Percentiles rank a stretch among this genome's conserved stretches.
These are phyloP conservation scores for Paedocypris sp. DNA, from an alignment of 2,113 vertebrate species.

Conservation along the genomic window DNA sequence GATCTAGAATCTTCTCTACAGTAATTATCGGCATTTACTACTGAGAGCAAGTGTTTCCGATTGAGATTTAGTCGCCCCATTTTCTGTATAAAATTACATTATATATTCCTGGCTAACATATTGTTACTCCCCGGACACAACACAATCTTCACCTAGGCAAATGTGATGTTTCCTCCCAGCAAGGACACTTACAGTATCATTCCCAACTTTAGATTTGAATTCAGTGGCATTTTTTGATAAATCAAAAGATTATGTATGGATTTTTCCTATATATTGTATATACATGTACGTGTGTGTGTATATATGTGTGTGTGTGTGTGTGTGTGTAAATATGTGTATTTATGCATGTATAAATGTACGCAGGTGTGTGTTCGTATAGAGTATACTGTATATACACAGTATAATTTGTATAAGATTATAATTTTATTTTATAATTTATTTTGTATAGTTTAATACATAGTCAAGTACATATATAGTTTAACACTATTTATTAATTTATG, in stretches of 20 bases:
- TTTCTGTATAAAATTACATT: slow-evolving; percentile 15
- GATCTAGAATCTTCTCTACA: slow-evolving; percentile 9
- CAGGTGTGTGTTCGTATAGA: too few species aligned
- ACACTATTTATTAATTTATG: too few species aligned
- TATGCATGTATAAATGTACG: too few species aligned
- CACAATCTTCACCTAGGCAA: slow-evolving; percentile 6
- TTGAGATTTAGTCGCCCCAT: slow-evolving; percentile 12
- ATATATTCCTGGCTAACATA: slow-evolving; percentile 14
- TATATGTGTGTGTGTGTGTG: too few species aligned
- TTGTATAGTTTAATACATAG: too few species aligned
- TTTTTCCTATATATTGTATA: neutral
- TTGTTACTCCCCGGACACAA: neutral
- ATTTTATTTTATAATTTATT: too few species aligned
- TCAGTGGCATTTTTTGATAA: neutral
- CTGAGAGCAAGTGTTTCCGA: slow-evolving; percentile 21
- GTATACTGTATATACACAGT: too few species aligned
- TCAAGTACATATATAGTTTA: too few species aligned
- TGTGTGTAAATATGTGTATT: too few species aligned
- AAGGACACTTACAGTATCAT: neutral
- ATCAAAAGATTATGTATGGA: neutral
- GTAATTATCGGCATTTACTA: slow-evolving; percentile 34
- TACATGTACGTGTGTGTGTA: too few species aligned
- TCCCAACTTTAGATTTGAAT: neutral
- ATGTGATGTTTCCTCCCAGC: slow-evolving; percentile 5
- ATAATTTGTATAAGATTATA: too few species aligned